Percentiles rank a stretch among this genome's conserved stretches.
Evolutionary conservation across 2,888 invertebrate genomes (phyloP).

Genomic region (Hirtodrosophila duncani): DNA sequence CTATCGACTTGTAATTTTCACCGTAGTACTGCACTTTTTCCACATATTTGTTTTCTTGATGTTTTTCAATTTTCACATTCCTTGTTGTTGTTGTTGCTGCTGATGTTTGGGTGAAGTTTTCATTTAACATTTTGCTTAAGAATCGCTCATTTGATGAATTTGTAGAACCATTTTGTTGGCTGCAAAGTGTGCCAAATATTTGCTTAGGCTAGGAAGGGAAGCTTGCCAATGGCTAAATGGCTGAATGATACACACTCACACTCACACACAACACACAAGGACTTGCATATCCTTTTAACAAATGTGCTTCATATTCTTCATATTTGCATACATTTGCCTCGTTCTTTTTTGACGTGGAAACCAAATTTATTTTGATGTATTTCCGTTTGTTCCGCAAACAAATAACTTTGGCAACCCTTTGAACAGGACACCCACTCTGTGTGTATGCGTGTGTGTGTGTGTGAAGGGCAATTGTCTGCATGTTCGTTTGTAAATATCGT

Average conservation of each 20-base stretch:
- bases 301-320: constrained; percentile 24
- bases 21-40: no score
- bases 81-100: no score
- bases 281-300: constrained; percentile 4
- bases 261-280: constrained; percentile 6
- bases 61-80: no score
- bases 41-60: no score
- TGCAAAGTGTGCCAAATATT: constrained; percentile 66
- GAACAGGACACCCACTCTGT: constrained; percentile 20
- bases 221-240: constrained; percentile 54
- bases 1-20: no score
- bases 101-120: background rate
- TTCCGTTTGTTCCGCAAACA: constrained; percentile 58
- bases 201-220: constrained; percentile 47
- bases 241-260: constrained; percentile 22
- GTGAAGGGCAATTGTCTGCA: background rate
- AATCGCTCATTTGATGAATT: no score
- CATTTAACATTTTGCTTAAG: no score
- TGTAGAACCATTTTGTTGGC: no score
- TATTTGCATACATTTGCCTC: constrained; percentile 68
- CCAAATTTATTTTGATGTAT: constrained; percentile 66
- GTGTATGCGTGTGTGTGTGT: constrained; percentile 5
- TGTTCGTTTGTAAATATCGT: constrained; percentile 10
- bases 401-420: constrained; percentile 32
- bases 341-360: constrained; percentile 38